Conservation (phyloP, 1,140 invertebrate genomes). For the Teleopsis dalmanni region DNA sequence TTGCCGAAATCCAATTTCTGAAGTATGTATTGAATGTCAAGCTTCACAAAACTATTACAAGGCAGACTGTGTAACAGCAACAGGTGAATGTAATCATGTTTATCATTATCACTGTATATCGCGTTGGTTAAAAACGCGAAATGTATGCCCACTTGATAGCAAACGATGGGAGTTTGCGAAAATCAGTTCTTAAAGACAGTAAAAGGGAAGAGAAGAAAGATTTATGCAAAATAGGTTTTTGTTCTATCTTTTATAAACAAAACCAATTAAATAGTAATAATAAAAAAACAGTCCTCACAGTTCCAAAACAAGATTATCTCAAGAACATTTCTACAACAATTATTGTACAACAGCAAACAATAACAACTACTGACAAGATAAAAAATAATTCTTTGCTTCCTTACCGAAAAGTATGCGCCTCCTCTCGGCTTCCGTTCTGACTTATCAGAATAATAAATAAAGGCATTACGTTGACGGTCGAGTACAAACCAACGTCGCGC, state of each 20-base stretch:
- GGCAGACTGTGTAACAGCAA: slow-evolving; percentile 98
- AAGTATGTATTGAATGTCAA: slow-evolving; percentile 98
- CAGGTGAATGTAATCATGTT: slow-evolving; percentile 99
- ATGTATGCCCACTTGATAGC: slow-evolving; percentile 97
- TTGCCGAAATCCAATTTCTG: slow-evolving; percentile 99
- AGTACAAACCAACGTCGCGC: slow-evolving; percentile 96
- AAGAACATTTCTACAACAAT: too few relatives aligned
- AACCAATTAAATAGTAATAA: too few relatives aligned
- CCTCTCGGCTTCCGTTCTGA: slow-evolving; percentile 80
- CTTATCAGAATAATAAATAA: slow-evolving; percentile 88
- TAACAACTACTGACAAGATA: too few relatives aligned
- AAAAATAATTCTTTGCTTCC: too few relatives aligned
- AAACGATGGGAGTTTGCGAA: slow-evolving; percentile 99
- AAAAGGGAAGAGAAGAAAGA: too few relatives aligned
- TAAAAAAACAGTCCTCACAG: too few relatives aligned
- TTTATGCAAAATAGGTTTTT: too few relatives aligned
- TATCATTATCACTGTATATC: slow-evolving; percentile 99
- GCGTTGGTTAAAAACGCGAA: slow-evolving; percentile 95
- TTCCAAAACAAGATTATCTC: too few relatives aligned
- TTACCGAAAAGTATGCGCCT: slow-evolving; percentile 78
- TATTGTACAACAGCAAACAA: too few relatives aligned
- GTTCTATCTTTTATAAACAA: too few relatives aligned
- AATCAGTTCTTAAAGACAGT: too few relatives aligned
- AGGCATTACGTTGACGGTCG: slow-evolving; percentile 75
- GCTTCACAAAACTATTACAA: slow-evolving; percentile 96